A percentile compares a stretch with the other conserved stretches of the same genome.
Evolutionary conservation across 2,113 vertebrate genomes (phyloP).

Genomic region (Gobius niger): DNA sequence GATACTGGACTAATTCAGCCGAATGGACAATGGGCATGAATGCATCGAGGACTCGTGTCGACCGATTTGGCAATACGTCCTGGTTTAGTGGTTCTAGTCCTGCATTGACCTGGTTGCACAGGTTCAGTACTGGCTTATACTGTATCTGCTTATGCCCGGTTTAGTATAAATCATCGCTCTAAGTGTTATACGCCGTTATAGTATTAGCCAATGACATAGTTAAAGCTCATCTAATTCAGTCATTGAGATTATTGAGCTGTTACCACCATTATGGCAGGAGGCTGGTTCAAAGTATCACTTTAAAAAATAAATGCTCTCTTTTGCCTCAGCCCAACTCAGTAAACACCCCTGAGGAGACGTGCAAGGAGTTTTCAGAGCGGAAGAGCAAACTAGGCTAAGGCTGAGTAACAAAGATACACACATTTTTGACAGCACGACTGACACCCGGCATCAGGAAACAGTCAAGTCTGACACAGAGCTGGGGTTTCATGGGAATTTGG

Average conservation of each 20-base stretch:
- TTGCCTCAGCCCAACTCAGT: conserved; percentile 33
- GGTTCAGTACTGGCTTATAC: not conserved
- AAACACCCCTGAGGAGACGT: conserved; percentile 38
- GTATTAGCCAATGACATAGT: too few relatives aligned
- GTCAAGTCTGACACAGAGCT: conserved; percentile 12
- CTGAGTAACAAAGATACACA: conserved; percentile 19
- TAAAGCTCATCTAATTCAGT: not conserved
- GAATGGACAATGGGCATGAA: conserved; percentile 10
- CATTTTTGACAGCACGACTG: conserved; percentile 20
- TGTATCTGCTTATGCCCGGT: not conserved
- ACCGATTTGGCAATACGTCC: not conserved
- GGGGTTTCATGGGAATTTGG: conserved; percentile 3
- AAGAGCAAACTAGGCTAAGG: conserved; percentile 42
- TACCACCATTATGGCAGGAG: conserved; percentile 25
- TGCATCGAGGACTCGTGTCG: conserved; percentile 5
- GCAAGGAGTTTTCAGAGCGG: conserved; percentile 20
- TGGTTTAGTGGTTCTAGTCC: not conserved
- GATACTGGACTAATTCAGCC: conserved; percentile 14
- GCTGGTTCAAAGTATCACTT: conserved; percentile 15
- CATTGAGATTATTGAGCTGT: conserved; percentile 15
- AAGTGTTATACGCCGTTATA: too few relatives aligned
- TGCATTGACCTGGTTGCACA: not conserved
- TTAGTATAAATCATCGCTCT: too few relatives aligned
- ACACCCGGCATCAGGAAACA: conserved; percentile 8
- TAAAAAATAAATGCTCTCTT: conserved; percentile 4